Base-by-base conservation (phyloP, 1,140 invertebrate genomes). In the Micrasema minimum region DNA sequence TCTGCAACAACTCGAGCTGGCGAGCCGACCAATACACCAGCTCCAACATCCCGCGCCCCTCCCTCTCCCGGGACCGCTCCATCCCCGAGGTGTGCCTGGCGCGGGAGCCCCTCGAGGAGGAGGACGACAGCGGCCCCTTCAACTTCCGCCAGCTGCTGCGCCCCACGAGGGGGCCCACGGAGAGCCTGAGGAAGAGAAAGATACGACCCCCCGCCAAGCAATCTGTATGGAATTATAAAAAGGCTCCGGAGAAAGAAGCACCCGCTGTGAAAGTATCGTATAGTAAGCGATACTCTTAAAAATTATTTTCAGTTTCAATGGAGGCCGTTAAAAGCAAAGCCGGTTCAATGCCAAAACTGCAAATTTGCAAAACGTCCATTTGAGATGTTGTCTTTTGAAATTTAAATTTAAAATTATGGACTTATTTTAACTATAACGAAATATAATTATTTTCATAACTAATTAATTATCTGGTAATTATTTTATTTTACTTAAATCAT, bases 171-270 rank as follows among this genome's bases (percentile, higher is more conserved):
- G 87, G 89, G 5, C 90, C 90, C 0, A 92, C 90, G 0, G 90
- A 91, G 75, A 91, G 90, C 23, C 78, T 92, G 12, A 82, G 90
- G n/a, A 90, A 90, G 77, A 82, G 88, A n/a, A 89, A 88, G 78
- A 87, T 87, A 2, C 69, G 70, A 4, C 74, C 70, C 2, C 23
- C 64, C 0, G 22, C 77, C 72, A 4, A 61, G 50, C 59, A 62
- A 12, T 53, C 61, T 11, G 59, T 55, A 81, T 83, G 83, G 78
- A 75, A 71, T 66, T 50, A 55, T 48, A 71, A 75, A 46, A 66
- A 72, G 14, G 46, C 37, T 48, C 23, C 53, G 22, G 74, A 72
- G 41, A 61, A 38, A 6, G 64, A 72, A 69, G 23, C 72, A 22
- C 16, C 50, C 16, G 2, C 20, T 46, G 3, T 43, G 11, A 57